Evolutionary conservation across 2,797 vertebrate genomes (phyloP).

Genomic region (Pygocentrus nattereri): DNA sequence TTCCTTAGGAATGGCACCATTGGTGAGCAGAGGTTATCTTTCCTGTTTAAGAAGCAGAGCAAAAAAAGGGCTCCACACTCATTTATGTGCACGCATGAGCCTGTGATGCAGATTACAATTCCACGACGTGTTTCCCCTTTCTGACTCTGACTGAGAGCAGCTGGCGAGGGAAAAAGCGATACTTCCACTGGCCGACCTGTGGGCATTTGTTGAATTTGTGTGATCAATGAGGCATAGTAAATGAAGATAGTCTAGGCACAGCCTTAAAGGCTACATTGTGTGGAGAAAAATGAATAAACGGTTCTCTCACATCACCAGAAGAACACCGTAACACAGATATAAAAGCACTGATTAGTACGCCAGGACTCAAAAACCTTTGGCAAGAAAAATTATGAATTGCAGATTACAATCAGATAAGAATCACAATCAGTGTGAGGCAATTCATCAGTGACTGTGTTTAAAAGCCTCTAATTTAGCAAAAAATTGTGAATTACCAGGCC

Average conservation of each 20-base stretch:
- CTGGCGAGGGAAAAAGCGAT: constrained; percentile 27
- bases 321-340: constrained; percentile 50
- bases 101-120: constrained; percentile 46
- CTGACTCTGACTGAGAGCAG: constrained; percentile 35
- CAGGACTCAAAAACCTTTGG: constrained; percentile 46
- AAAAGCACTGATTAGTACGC: constrained; percentile 60
- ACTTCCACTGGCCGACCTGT: constrained; percentile 46
- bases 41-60: constrained; percentile 31
- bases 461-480: constrained; percentile 60
- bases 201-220: constrained; percentile 48
- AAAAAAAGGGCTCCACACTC: constrained; percentile 23
- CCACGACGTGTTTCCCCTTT: constrained; percentile 41
- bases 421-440: constrained; percentile 62
- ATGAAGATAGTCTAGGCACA: constrained; percentile 50
- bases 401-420: constrained; percentile 65
- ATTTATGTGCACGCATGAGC: constrained; percentile 51
- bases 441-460: constrained; percentile 61
- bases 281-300: constrained; percentile 51
- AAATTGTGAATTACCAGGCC: constrained; percentile 65
- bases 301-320: constrained; percentile 58
- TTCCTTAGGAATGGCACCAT: constrained; percentile 45
- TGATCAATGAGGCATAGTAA: constrained; percentile 56
- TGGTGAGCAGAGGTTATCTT: constrained; percentile 51
- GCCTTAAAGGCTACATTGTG: constrained; percentile 49
- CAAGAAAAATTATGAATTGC: constrained; percentile 60